Evolutionary conservation across 2,113 vertebrate genomes (phyloP).

Genomic region (Cinclus mexicanus): DNA sequence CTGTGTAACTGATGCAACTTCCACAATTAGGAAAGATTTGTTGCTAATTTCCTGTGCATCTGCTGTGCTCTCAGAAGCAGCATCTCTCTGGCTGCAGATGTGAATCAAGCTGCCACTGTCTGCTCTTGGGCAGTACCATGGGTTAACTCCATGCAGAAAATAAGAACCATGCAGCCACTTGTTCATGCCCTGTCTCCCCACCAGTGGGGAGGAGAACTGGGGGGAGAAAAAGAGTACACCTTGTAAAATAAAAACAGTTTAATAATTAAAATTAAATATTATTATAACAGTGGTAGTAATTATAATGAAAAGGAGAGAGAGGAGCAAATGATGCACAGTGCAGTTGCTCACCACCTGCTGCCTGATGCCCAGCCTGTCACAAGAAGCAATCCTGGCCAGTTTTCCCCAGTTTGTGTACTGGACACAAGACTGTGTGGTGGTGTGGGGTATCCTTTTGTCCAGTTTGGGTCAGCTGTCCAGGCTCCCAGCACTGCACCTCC

Average conservation of each 20-base stretch:
- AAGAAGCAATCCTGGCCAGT: not conserved
- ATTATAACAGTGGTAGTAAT: not conserved
- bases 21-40: conserved; percentile 11
- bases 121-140: not conserved
- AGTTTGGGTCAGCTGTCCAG: not conserved
- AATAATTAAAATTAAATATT: not conserved
- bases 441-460: not conserved
- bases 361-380: not conserved
- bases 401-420: not conserved
- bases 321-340: not conserved
- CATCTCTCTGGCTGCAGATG: not conserved
- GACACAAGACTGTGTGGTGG: not conserved
- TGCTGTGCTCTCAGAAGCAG: not conserved
- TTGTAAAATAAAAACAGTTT: not conserved
- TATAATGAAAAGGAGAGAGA: not conserved
- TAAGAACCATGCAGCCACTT: not conserved
- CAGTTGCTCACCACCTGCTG: not conserved
- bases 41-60: conserved; percentile 29
- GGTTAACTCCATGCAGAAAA: not conserved
- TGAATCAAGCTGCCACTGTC: not conserved
- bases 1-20: not conserved
- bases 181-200: not conserved
- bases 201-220: not conserved
- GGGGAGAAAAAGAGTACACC: not conserved
- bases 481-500: not conserved